Evolutionary conservation across 2,113 vertebrate species (phyloP).

Genomic region (Leucopsar rothschildi): DNA sequence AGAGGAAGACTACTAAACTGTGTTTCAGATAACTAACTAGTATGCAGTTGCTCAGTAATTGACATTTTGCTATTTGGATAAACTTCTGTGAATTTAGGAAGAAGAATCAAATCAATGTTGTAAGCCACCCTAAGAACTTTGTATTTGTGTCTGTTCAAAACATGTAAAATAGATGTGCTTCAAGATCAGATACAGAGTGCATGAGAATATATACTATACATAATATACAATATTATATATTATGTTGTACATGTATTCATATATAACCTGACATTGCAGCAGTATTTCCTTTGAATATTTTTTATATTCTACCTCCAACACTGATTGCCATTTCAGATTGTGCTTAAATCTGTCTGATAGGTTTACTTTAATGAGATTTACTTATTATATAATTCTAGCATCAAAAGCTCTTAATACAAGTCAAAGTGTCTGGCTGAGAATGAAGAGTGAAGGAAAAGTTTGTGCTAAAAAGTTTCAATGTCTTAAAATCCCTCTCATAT

Average conservation of each 20-base stretch:
- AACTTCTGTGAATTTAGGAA: not conserved
- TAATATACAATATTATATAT: not conserved
- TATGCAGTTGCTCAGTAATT: not conserved
- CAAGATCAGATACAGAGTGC: not conserved
- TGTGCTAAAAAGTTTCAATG: not conserved
- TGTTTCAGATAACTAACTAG: not conserved
- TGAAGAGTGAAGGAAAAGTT: not conserved
- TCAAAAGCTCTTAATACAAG: not conserved
- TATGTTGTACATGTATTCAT: not conserved
- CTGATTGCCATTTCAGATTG: not conserved
- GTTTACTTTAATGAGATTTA: not conserved
- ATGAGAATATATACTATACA: not conserved
- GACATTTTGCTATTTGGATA: not conserved
- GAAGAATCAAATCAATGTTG: rapidly evolving
- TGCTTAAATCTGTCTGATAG: not conserved
- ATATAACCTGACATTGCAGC: not conserved
- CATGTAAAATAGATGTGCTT: not conserved
- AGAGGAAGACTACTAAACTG: not conserved
- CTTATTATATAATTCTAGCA: not conserved
- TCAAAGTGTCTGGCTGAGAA: not conserved
- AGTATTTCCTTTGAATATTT: not conserved
- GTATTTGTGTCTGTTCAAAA: not conserved
- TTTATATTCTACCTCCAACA: not conserved
- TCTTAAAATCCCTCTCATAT: not conserved
- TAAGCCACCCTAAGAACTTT: not conserved